Base-by-base conservation (phyloP, 37 sponge, comb jelly and placozoan species). In the Eunapius fragilis region DNA sequence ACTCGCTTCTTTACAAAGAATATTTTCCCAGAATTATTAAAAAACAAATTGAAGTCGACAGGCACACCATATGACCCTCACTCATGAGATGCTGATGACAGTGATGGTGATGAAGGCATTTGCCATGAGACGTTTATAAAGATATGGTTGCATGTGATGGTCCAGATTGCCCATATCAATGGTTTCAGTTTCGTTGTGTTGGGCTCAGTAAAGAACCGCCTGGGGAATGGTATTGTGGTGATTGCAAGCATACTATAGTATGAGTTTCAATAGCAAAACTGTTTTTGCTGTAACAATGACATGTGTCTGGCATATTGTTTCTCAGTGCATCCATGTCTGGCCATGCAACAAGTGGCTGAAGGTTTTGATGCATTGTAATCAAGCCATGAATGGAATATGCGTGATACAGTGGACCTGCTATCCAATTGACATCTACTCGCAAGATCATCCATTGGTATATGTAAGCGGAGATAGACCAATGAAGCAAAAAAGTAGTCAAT, bases 101-200 rank as follows among this genome's bases (percentile, higher is more conserved):
- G 47, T 45, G 47, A 45, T 45, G 9, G 47, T 45, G 47, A 45
- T 45, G 47, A 45, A 45, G 47, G 47, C 47, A 45, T 45, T 11
- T 45, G 47, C 47, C 47, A 45, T 45, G 47, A 45, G 47, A 45
- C 47, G 4, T 4, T 45, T 74, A 23, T 87, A 81, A n/a, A n/a
- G n/a, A n/a, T n/a, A n/a, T n/a, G n/a, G n/a, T n/a, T n/a, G n/a
- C n/a, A n/a, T n/a, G n/a, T 79, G 87, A 87, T 28, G 80, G 80
- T 58, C 74, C 75, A 25, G 10, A 31, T 31, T 87, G 87, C 36
- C 28, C 31, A 71, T 67, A 74, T 34, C 68, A 30, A 31, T 87
- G 87, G 81, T 87, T 58, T 75, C 87, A 87, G 31, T 87, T 70
- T 25, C 32, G 7, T 0, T 87, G 81, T 80, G 79, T 80, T n/a